Evolutionary conservation across 2,797 vertebrate species (phyloP), one percentile per base, ranked within the genome.

Genomic region (Parauchenoglanis ngamensis): DNA sequence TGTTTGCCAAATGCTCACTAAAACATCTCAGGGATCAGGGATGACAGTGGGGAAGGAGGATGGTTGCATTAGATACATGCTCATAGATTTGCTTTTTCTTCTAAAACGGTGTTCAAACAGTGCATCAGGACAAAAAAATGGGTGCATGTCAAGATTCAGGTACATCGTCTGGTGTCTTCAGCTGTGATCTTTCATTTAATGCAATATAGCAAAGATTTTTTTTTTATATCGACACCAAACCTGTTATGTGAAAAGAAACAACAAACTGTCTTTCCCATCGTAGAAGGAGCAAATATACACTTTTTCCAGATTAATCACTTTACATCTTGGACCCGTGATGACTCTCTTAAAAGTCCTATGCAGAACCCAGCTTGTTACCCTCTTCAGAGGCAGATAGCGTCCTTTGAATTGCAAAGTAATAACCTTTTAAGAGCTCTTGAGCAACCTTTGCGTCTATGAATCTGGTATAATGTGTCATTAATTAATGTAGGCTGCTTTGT

Each of bases 401-500:
- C 23, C 61, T 63, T 67, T 28, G n/a, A 25, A 63, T 63, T 10
- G 25, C 61, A 63, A 12, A 63, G 25, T 63, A 63, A 63, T 63
- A n/a, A 63, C 23, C 4, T 23, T 59, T 59, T 23, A 59, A 59
- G 57, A 59, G 57, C 23, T n/a, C 23, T 63, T 63, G 23, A 63
- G 25, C 1, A n/a, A 63, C 25, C 25, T 25, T 63, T 63, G 61
- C 2, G 10, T 25, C 61, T n/a, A n/a, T 2, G 61, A 67, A n/a
- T 67, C 4, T 67, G 4, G 4, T 67, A 31, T 15, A 65, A 65
- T 15, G 12, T 12, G 12, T 28, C 21, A 31, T 67, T 28, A 28
- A 31, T 67, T 28, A 28, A 65, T 12, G 25, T 63, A 63, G 11
- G 25, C 25, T 65, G 25, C 94, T 25, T 25, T 61, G 59, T 7